Conservation (phyloP, 2,113 vertebrate genomes). For the Platichthys stellatus region DNA sequence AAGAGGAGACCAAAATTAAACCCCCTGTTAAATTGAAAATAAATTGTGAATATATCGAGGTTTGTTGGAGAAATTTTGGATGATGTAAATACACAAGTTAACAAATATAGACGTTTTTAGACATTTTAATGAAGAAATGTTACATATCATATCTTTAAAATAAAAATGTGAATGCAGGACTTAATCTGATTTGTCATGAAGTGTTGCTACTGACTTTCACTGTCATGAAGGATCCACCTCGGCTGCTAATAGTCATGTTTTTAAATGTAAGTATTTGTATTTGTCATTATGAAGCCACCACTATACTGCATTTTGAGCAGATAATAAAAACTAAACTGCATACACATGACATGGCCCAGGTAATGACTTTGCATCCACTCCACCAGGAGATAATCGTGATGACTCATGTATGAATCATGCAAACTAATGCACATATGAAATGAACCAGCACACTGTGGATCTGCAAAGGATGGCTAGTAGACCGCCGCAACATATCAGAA, state of each 20-base stretch:
- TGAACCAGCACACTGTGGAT: not conserved
- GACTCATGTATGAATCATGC: constrained; percentile 30
- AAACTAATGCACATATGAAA: constrained; percentile 41
- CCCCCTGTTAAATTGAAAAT: no score
- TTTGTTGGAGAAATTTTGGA: no score
- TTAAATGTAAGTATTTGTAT: not conserved
- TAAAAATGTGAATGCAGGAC: no score
- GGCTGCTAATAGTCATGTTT: not conserved
- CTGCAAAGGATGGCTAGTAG: not conserved
- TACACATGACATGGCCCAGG: not conserved
- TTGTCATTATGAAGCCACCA: no score
- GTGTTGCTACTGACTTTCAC: no score
- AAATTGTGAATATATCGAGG: no score
- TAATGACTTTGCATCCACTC: not conserved
- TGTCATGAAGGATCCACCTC: not conserved
- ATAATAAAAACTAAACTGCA: constrained; percentile 1
- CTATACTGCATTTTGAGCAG: not conserved
- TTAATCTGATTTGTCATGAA: no score
- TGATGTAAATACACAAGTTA: no score
- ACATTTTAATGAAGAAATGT: no score
- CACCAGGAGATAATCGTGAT: constrained; percentile 13
- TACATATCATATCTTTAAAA: no score
- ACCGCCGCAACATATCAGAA: constrained; percentile 12
- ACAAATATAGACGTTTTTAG: no score
- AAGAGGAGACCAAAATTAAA: no score